These are phyloP conservation scores for Luperina nickerlii DNA, from an alignment of 2,888 invertebrate genomes.

Conservation along the genomic window DNA sequence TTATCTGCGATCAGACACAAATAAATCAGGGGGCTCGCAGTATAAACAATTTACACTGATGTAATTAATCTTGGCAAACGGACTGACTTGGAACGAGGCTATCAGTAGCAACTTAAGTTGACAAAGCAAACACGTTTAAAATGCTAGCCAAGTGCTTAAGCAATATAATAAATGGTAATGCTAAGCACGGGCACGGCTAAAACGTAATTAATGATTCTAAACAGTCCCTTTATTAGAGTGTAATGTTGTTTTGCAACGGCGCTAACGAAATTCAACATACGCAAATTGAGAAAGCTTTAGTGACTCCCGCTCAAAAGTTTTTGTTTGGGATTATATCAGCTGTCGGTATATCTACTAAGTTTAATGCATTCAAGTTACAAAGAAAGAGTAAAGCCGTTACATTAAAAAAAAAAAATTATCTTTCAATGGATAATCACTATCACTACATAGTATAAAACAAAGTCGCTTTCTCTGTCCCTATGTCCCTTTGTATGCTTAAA, in stretches of 20 bases:
- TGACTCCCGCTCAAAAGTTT: constrained; percentile 53
- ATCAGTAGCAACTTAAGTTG: constrained; percentile 69
- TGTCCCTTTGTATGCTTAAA: no score
- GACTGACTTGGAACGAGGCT: constrained; percentile 61
- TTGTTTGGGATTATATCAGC: constrained; percentile 48
- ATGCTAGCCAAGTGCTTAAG: constrained; percentile 72
- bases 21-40: constrained; percentile 51
- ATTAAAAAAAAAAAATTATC: no score
- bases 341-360: constrained; percentile 5
- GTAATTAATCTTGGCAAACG: constrained; percentile 64
- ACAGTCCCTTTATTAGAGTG: constrained; percentile 78
- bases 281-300: constrained; percentile 68
- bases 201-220: constrained; percentile 83
- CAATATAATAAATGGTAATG: constrained; percentile 80
- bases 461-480: no score
- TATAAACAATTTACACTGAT: constrained; percentile 62
- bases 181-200: constrained; percentile 74
- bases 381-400: neutral
- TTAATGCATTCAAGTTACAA: constrained; percentile 12
- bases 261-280: constrained; percentile 77
- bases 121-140: constrained; percentile 75
- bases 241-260: constrained; percentile 77
- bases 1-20: constrained; percentile 56
- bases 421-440: neutral
- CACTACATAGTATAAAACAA: no score